Evolutionary conservation across 1,140 invertebrate genomes (phyloP), one percentile per base, ranked within the genome.

Genomic region (Trichonephila clavata): DNA sequence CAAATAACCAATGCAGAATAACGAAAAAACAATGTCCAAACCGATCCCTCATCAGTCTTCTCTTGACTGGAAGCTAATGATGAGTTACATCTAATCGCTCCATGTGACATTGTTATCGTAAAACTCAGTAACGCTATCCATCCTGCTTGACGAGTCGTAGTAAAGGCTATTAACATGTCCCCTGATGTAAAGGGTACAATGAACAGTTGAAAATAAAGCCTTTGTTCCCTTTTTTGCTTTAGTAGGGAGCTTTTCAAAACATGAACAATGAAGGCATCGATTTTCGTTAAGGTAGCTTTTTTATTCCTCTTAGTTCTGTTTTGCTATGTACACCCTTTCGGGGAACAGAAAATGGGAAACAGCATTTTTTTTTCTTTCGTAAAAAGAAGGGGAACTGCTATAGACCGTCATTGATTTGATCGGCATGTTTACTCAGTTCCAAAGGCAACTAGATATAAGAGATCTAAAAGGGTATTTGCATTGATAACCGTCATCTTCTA

Each of bases 271-370:
- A 65, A 87, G 2, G 16, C 18, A 87, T 87, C 61, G 60, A 65
- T 87, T 87, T 87, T 87, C 86, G 86, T 87, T 87, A 87, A 87
- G 61, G 86, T 87, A 87, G 10, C 60, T 65, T 87, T 87, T 86
- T 59, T 84, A 32, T 84, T 84, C 21, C 13, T n/a, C 81, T 24
- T 84, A 60, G 59, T 84, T 84, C 83, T 59, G 20, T 84, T 84
- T 77, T 20, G 14, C 71, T 77, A 77, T 20, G 16, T 77, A 77
- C 71, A 77, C 71, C 32, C 71, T 77, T 77, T 77, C 16, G 32
- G 16, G 18, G 14, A 18, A 18, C 6, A 18, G 24, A 39, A 77
- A 77, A 39, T 77, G 71, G 27, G 71, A 39, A 77, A 77, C 7
- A 77, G 71, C 24, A 13, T 77, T 18, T 32, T 6, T 14, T 77